Evolutionary conservation across 1,140 invertebrate species (phyloP).

Genomic region (Paraescarpia echinospica): DNA sequence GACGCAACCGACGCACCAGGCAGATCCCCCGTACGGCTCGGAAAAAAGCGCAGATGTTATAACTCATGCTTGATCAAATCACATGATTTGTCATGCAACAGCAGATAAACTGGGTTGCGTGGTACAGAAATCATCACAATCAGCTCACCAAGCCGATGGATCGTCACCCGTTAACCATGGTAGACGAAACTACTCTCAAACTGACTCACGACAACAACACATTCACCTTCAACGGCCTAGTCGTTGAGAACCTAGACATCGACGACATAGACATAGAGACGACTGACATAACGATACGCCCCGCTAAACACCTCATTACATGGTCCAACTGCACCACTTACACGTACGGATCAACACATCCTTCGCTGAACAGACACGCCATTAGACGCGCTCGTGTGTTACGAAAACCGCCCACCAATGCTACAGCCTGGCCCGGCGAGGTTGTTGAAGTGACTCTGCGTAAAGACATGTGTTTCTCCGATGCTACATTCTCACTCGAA

Average conservation of each 20-base stretch:
- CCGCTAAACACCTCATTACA: constrained; percentile 4
- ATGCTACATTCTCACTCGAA: constrained; percentile 25
- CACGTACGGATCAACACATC: not conserved
- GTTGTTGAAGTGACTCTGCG: constrained; percentile 33
- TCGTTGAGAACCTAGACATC: constrained; percentile 32
- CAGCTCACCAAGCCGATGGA: constrained; percentile 32
- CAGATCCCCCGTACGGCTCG: too few relatives aligned
- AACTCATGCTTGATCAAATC: too few relatives aligned
- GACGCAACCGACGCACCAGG: too few relatives aligned
- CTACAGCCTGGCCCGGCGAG: constrained; percentile 31
- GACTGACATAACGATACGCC: constrained; percentile 19
- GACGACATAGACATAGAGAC: constrained; percentile 19
- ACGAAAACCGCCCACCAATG: not conserved
- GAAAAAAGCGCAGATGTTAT: too few relatives aligned
- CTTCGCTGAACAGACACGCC: not conserved
- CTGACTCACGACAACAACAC: constrained; percentile 13
- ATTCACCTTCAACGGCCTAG: constrained; percentile 27
- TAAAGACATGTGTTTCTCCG: not conserved
- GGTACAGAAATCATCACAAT: constrained; percentile 28
- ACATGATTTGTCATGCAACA: not conserved
- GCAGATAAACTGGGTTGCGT: not conserved
- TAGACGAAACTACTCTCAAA: constrained; percentile 17
- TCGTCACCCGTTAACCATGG: constrained; percentile 29
- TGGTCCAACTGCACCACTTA: not conserved
- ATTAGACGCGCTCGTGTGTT: not conserved